A percentile compares a stretch with the other conserved stretches of the same genome.
Conservation (phyloP, 2,888 invertebrate genomes). For the Thera britannica region DNA sequence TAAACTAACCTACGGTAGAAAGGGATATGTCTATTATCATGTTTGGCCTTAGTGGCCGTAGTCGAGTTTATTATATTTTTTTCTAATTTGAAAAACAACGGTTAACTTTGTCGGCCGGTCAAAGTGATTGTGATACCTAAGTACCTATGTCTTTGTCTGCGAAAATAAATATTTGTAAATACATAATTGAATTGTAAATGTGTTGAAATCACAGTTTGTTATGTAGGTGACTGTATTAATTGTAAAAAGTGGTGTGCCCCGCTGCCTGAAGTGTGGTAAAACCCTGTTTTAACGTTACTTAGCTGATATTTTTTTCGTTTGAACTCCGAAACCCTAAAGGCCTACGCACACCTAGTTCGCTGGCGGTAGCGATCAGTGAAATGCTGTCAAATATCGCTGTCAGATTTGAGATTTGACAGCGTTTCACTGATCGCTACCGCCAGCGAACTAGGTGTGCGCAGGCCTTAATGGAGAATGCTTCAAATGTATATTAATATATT, state of each 20-base stretch:
- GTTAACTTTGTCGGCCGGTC: neutral
- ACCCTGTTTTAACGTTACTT: neutral
- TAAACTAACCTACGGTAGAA: neutral
- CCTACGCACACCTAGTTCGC: too few relatives aligned
- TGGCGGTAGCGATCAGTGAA: too few relatives aligned
- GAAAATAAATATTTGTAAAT: neutral
- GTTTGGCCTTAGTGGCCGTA: too few relatives aligned
- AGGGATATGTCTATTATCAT: neutral
- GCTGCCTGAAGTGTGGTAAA: neutral
- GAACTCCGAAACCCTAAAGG: neutral
- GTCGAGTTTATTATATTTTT: too few relatives aligned
- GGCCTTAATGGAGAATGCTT: too few relatives aligned
- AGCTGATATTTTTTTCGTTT: neutral
- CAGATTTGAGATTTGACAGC: too few relatives aligned
- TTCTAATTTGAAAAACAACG: too few relatives aligned
- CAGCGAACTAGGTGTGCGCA: too few relatives aligned
- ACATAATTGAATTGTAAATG: neutral
- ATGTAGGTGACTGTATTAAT: constrained; percentile 13
- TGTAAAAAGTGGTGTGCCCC: constrained; percentile 8
- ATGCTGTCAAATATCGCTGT: too few relatives aligned
- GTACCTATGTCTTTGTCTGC: too few relatives aligned
- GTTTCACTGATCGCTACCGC: too few relatives aligned
- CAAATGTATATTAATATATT: too few relatives aligned
- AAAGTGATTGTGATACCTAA: neutral
- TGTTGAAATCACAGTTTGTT: constrained; percentile 12